These are phyloP conservation scores for Nephrocerus scutellatus DNA, from an alignment of 2,888 invertebrate species.

Conservation along the genomic window DNA sequence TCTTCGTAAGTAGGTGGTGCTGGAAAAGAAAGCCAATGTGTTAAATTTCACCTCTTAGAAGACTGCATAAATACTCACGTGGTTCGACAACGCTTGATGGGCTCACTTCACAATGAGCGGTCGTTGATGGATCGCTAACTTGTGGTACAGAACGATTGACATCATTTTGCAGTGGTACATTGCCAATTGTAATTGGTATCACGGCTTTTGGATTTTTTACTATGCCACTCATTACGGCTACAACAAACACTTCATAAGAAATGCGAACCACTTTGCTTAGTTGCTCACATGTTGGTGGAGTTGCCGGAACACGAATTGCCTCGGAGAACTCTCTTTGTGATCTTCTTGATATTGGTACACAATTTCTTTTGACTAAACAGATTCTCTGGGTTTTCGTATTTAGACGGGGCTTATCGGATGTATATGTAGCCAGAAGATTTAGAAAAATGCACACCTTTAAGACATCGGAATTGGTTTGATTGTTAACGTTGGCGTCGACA, in stretches of 20 bases:
- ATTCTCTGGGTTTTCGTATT: constrained; percentile 36
- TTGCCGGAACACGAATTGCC: constrained; percentile 39
- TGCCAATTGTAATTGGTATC: constrained; percentile 45
- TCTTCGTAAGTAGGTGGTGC: constrained; percentile 47
- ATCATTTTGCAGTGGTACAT: constrained; percentile 35
- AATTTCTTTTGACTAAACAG: constrained; percentile 34
- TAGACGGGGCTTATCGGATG: constrained; percentile 34
- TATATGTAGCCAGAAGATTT: constrained; percentile 48
- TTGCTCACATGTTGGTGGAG: constrained; percentile 42
- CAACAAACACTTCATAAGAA: constrained; percentile 40
- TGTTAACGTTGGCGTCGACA: constrained; percentile 51
- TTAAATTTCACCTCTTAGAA: background rate
- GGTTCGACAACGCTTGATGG: constrained; percentile 22
- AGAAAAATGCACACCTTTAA: constrained; percentile 44
- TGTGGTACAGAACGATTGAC: constrained; percentile 10
- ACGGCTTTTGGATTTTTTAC: constrained; percentile 36
- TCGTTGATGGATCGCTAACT: too few relatives aligned
- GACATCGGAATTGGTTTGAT: constrained; percentile 52
- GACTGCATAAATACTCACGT: constrained; percentile 26
- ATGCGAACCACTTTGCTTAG: constrained; percentile 42
- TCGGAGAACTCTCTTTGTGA: constrained; percentile 30
- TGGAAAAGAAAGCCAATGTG: constrained; percentile 21
- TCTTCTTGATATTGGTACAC: constrained; percentile 29
- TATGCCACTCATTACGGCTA: constrained; percentile 35
- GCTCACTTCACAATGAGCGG: background rate